Evolutionary conservation across 2,888 invertebrate genomes (phyloP).

Genomic region (Megalurothrips usitatus): DNA sequence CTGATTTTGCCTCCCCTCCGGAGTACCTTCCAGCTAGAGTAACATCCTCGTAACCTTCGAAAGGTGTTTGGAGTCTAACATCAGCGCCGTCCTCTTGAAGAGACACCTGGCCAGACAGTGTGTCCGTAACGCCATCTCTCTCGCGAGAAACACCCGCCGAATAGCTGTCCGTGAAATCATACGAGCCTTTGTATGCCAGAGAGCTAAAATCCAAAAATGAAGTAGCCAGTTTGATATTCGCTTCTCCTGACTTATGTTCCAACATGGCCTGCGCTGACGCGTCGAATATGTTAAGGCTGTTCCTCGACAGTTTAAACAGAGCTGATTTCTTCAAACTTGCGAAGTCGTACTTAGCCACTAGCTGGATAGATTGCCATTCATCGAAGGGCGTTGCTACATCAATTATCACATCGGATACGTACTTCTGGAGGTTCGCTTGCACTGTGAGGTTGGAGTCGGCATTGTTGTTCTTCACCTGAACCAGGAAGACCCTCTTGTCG

Average conservation of each 20-base stretch:
- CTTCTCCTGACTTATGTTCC: neutral
- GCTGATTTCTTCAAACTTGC: neutral
- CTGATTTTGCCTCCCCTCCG: neutral
- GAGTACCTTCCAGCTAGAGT: neutral
- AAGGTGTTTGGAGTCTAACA: conserved; percentile 37
- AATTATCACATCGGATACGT: neutral
- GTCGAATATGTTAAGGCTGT: neutral
- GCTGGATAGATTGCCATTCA: neutral
- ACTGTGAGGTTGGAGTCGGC: neutral
- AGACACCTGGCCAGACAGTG: conserved; percentile 36
- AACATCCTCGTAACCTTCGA: conserved; percentile 28
- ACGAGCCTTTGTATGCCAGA: neutral
- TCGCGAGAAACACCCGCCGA: conserved; percentile 33
- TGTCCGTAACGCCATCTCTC: conserved; percentile 33
- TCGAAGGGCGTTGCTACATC: neutral
- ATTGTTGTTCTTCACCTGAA: neutral
- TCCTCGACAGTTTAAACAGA: neutral
- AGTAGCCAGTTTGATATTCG: neutral
- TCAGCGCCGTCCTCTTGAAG: conserved; percentile 33
- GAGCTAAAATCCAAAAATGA: conserved; percentile 5
- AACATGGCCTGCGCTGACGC: neutral
- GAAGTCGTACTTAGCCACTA: neutral
- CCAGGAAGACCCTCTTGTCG: neutral
- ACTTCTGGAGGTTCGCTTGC: neutral
- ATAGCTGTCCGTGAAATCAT: conserved; percentile 35